phyloP scores from a whole-genome alignment of 2,113 vertebrate genomes.

The Amblyornis subalaris region DNA sequence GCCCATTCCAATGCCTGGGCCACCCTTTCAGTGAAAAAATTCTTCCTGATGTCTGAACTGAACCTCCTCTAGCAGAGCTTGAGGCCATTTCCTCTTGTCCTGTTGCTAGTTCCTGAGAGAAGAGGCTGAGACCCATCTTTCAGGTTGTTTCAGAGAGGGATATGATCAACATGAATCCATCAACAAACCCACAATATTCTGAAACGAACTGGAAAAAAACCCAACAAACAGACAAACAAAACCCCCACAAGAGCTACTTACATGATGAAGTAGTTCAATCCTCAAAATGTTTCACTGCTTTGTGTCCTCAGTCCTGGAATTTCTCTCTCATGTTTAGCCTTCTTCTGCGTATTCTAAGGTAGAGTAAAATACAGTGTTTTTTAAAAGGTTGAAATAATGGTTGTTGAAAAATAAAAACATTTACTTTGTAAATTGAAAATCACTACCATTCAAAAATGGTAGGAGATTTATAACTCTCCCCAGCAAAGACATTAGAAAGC shows the following conservation, averaged over 20 bases:
- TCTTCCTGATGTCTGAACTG: background rate
- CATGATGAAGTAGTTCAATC: background rate
- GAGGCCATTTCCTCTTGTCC: background rate
- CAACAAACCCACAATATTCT: background rate
- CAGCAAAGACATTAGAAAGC: background rate
- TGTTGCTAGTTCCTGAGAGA: background rate
- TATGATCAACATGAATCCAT: background rate
- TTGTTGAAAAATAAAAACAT: background rate
- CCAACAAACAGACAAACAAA: background rate
- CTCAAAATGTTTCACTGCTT: background rate
- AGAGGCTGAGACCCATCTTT: background rate
- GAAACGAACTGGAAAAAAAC: background rate
- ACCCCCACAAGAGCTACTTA: background rate
- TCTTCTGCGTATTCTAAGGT: background rate
- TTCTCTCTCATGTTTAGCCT: background rate
- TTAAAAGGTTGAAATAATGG: background rate
- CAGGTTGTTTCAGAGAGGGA: background rate
- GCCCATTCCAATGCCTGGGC: background rate
- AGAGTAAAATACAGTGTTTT: background rate
- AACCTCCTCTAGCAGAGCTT: background rate
- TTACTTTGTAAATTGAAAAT: background rate
- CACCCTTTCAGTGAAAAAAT: background rate
- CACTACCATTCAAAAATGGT: background rate
- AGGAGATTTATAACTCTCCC: background rate
- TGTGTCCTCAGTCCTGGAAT: background rate